Evolutionary conservation across 2,797 vertebrate genomes (phyloP).

Genomic region (Epinephelus awoara): DNA sequence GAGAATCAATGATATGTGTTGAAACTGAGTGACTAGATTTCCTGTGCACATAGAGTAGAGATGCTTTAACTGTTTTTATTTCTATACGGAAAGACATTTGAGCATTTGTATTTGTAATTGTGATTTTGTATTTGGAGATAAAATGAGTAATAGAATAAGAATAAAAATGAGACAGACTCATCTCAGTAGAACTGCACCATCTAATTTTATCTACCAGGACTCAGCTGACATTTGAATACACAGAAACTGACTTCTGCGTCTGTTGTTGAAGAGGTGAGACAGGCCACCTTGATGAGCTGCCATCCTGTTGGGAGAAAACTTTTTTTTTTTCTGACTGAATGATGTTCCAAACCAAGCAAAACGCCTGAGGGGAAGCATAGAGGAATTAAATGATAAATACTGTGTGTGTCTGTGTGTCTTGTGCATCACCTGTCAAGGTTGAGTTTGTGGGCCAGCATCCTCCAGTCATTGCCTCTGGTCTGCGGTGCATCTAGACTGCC

Average conservation of each 20-base stretch:
- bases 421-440: constrained; percentile 93
- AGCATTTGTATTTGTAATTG: neutral
- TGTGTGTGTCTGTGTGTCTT: neutral
- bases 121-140: neutral
- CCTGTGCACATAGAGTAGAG: neutral
- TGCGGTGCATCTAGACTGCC: constrained; percentile 97
- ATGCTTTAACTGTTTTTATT: neutral
- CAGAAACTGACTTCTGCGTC: neutral
- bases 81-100: neutral
- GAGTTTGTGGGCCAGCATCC: constrained; percentile 97
- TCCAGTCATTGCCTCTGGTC: constrained; percentile 97
- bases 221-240: neutral
- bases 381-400: constrained; percentile 6
- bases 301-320: neutral
- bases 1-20: constrained; percentile 11
- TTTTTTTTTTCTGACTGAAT: constrained; percentile 21
- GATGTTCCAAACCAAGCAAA: constrained; percentile 16
- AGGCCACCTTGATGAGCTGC: constrained; percentile 11
- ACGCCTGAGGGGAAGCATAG: neutral
- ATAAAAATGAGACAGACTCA: neutral
- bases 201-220: neutral
- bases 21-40: neutral
- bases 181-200: neutral
- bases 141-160: neutral
- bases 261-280: constrained; percentile 4